phyloP scores from a whole-genome alignment of 2,797 vertebrate species.

The Peromyscus nudipes region DNA sequence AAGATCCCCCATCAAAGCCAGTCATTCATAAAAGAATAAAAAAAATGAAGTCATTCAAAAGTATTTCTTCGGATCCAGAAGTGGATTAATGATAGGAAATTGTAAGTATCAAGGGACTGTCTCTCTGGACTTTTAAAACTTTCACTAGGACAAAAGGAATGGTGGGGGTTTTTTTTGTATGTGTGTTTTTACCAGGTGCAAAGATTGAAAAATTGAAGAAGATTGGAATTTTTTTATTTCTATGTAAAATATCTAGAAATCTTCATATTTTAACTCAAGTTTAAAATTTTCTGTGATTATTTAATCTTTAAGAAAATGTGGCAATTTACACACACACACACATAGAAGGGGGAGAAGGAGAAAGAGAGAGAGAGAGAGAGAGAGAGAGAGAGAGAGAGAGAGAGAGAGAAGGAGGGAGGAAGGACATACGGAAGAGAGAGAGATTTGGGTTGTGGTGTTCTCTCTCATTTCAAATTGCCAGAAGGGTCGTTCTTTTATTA shows the following conservation, averaged over 20 bases:
- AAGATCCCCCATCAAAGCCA: slow-evolving; percentile 46
- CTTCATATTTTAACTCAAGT: not conserved
- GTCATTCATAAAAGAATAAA: slow-evolving; percentile 74
- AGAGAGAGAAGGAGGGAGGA: not conserved
- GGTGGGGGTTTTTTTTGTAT: not conserved
- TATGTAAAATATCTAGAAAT: slow-evolving; percentile 31
- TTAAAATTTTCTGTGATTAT: not conserved
- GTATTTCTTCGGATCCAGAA: slow-evolving; percentile 77
- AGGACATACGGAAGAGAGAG: not conserved
- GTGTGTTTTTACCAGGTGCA: slow-evolving; percentile 65
- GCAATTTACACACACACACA: not conserved
- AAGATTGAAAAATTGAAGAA: slow-evolving; percentile 56
- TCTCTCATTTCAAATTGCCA: slow-evolving; percentile 31
- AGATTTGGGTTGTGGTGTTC: not conserved
- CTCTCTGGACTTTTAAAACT: slow-evolving; percentile 64
- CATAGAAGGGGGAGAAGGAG: no score
- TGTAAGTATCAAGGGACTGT: slow-evolving; percentile 68
- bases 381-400: no score
- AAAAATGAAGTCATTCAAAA: slow-evolving; percentile 71
- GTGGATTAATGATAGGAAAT: slow-evolving; percentile 78
- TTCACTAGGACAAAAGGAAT: slow-evolving; percentile 67
- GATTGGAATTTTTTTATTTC: slow-evolving; percentile 31
- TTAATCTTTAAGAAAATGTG: not conserved
- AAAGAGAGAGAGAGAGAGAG: no score
- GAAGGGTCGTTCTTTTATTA: not conserved